Conservation (phyloP, 2,113 vertebrate genomes). For the Seriola quinqueradiata region DNA sequence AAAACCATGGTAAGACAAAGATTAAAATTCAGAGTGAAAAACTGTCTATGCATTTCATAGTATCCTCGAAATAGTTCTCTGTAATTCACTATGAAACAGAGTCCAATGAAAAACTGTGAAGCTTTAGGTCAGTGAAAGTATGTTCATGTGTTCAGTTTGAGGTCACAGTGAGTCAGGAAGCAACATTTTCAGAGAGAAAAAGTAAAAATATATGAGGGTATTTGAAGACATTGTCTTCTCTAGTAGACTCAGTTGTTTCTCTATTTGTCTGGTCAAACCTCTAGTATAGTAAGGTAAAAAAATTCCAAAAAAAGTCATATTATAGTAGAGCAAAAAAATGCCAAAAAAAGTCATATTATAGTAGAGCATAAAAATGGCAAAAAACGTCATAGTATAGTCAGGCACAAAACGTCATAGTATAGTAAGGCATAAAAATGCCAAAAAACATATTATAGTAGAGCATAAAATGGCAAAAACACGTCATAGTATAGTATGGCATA, state of each 20-base stretch:
- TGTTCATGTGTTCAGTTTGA: neutral
- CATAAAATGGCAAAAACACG: too few species aligned
- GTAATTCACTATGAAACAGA: neutral
- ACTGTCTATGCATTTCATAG: neutral
- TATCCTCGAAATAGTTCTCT: neutral
- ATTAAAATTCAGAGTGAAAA: neutral
- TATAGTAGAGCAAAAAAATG: too few species aligned
- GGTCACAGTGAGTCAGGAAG: neutral
- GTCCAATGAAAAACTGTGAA: neutral
- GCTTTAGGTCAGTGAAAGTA: neutral
- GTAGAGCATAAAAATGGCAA: too few species aligned
- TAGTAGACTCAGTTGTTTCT: neutral
- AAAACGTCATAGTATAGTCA: too few species aligned
- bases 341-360: too few species aligned
- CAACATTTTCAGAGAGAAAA: slow-evolving; percentile 10
- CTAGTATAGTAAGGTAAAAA: too few species aligned
- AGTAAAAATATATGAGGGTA: neutral
- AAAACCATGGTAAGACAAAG: neutral
- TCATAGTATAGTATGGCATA: too few species aligned
- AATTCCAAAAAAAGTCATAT: too few species aligned
- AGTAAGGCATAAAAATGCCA: too few species aligned
- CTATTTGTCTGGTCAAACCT: neutral
- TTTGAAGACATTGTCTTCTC: neutral
- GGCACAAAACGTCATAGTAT: too few species aligned
- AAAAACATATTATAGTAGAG: too few species aligned